These are phyloP conservation scores for Temnopleurus reevesii DNA, from an alignment of 53 echinoderm and acorn worm species.

Conservation along the genomic window DNA sequence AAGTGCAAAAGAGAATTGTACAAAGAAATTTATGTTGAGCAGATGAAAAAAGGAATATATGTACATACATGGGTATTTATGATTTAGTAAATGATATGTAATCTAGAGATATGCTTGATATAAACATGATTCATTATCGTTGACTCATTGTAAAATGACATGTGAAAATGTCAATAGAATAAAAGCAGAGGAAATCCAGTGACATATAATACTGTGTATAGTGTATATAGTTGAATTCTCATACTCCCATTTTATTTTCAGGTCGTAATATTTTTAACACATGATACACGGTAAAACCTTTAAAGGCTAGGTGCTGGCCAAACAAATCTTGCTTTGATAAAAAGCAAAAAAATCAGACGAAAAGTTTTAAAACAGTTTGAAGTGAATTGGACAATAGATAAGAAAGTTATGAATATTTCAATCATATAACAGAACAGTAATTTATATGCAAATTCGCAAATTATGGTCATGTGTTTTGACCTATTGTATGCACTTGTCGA, in stretches of 20 bases:
- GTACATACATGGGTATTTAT: constrained; percentile 26
- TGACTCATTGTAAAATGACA: constrained; percentile 29
- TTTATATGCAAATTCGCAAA: too few species aligned
- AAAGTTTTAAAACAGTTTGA: too few species aligned
- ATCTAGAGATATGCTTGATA: constrained; percentile 20
- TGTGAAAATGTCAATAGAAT: constrained; percentile 48
- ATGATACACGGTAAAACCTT: neutral
- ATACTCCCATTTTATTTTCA: too few species aligned
- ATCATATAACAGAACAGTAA: too few species aligned
- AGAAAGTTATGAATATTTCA: too few species aligned
- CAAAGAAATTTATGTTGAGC: constrained; percentile 2
- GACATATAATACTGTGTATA: neutral
- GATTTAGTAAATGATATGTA: constrained; percentile 10
- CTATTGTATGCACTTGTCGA: too few species aligned
- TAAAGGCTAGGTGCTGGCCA: too few species aligned
- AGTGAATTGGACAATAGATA: too few species aligned
- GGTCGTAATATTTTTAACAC: neutral
- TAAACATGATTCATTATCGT: constrained; percentile 21
- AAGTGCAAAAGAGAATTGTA: neutral
- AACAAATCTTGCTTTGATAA: too few species aligned
- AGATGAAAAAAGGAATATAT: constrained; percentile 1
- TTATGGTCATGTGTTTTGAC: too few species aligned
- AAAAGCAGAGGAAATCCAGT: constrained; percentile 37
- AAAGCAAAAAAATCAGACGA: too few species aligned
- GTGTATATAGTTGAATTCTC: neutral